Base-by-base conservation (phyloP, 1,140 invertebrate genomes). In the Neodiprion fabricii region DNA sequence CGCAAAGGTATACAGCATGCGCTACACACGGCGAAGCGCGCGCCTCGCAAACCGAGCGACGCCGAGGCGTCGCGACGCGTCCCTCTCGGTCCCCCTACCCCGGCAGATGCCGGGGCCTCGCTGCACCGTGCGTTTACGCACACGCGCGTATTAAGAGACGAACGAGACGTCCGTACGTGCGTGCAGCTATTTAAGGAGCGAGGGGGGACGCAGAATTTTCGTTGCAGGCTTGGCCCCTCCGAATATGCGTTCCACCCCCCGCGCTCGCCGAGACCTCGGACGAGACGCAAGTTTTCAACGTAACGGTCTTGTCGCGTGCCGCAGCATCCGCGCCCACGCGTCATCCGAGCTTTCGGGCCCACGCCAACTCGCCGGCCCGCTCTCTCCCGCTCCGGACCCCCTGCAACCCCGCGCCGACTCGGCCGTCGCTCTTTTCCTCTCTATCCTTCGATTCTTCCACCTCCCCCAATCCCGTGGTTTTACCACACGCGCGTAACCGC, bases 251-350 rank as follows among this genome's bases (percentile, higher is more conserved):
- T 83, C 80, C 80, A 80, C 78, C 83, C 81, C 80, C 79, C 80
- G 83, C 83, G 81, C 82, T 78, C 75, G 72, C 75, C 72, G 76
- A 70, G 73, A 73, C 76, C 74, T 50, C 71, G 73, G 67, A 40
- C 28, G 28, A 40, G 28, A 40, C 80, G 74, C 80, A 75, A 80
- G 83, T 85, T 85, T 83, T 81, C 81, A 85, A 86, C 81, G 85
- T 88, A 88, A 88, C 87, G 87, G 87, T 88, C 86, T 82, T 87
- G 87, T 88, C 87, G 87, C 87, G 87, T 88, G 87, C 87, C 87
- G 79, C 77, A 85, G 84, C 85, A 85, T 87, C 87, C 11, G 53
- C 53, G 86, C 87, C 87, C 86, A 88, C 87, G 87, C 87, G 86
- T 85, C 83, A 84, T 82, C 53, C 21, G 67, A 69, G 67, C 40